Conservation (phyloP, 2,797 vertebrate genomes). For the Tragelaphus eurycerus region DNA sequence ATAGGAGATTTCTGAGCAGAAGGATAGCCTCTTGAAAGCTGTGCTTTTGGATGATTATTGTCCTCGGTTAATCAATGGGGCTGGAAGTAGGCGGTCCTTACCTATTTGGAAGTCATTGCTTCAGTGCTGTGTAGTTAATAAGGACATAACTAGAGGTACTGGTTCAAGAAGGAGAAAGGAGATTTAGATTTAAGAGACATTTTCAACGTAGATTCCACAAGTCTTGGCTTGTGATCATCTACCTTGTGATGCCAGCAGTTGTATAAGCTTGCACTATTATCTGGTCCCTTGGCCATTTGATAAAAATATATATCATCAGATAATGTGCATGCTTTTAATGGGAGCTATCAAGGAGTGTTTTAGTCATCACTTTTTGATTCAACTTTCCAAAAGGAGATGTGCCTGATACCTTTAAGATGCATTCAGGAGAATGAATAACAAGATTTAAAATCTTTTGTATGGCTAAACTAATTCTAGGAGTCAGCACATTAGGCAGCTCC, state of each 20-base stretch:
- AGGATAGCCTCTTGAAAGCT: neutral
- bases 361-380: neutral
- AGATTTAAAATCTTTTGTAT: neutral
- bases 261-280: neutral
- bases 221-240: neutral
- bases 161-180: neutral
- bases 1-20: neutral
- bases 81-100: neutral
- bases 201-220: neutral
- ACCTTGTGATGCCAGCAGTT: neutral
- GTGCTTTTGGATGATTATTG: neutral
- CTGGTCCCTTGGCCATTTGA: neutral
- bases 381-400: neutral
- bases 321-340: neutral
- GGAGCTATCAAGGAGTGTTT: neutral
- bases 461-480: neutral
- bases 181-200: neutral
- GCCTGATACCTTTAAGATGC: neutral
- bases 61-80: neutral
- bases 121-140: neutral
- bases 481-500: neutral
- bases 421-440: neutral
- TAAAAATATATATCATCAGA: neutral
- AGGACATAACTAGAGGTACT: neutral
- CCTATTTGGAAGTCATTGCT: neutral